phyloP scores from a whole-genome alignment of 2,888 invertebrate species.

The Cosmia pyralina region DNA sequence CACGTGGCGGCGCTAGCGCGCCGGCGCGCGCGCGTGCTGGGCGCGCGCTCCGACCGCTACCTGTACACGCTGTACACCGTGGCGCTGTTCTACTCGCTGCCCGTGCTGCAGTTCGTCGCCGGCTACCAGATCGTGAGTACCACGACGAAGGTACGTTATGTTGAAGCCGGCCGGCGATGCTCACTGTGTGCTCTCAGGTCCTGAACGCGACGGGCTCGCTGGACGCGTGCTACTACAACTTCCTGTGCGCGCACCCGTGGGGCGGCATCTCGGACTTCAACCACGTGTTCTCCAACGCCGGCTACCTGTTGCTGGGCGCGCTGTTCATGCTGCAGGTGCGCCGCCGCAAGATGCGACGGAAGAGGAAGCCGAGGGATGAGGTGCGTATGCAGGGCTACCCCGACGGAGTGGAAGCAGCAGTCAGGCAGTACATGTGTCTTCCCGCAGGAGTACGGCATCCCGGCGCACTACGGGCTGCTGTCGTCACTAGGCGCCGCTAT shows the following conservation, averaged over 20 bases:
- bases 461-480: slow-evolving; percentile 95
- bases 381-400: slow-evolving; percentile 56
- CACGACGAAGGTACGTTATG: background rate
- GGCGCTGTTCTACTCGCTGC: slow-evolving; percentile 96
- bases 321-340: slow-evolving; percentile 93
- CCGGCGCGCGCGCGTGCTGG: slow-evolving; percentile 80
- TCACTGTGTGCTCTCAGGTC: slow-evolving; percentile 83
- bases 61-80: slow-evolving; percentile 93
- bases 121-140: slow-evolving; percentile 93
- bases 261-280: slow-evolving; percentile 95
- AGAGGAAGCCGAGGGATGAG: slow-evolving; percentile 74
- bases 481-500: slow-evolving; percentile 96
- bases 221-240: slow-evolving; percentile 98
- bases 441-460: slow-evolving; percentile 92
- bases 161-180: background rate
- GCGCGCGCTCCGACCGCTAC: slow-evolving; percentile 89
- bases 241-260: slow-evolving; percentile 95
- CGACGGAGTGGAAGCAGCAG: background rate
- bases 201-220: slow-evolving; percentile 95
- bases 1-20: slow-evolving; percentile 83
- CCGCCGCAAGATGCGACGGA: slow-evolving; percentile 74
- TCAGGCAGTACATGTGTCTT: background rate
- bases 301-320: slow-evolving; percentile 95
- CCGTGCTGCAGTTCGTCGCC: slow-evolving; percentile 95
- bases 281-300: slow-evolving; percentile 96